Percentiles rank a stretch among this genome's conserved stretches.
These are phyloP conservation scores for Gambusia yucatana DNA, from an alignment of 2,797 vertebrate species.

Conservation along the genomic window DNA sequence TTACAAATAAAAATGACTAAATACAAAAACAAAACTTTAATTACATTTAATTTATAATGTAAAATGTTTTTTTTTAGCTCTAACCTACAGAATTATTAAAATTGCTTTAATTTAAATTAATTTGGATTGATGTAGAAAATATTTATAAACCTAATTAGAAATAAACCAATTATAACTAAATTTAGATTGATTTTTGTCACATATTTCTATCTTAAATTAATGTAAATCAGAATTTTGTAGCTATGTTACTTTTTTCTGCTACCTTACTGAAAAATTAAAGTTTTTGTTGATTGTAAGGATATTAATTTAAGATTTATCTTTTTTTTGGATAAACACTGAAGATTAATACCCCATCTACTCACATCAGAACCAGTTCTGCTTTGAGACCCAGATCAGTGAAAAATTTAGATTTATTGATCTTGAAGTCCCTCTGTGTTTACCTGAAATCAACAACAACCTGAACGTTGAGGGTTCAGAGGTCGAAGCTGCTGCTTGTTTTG, in stretches of 20 bases:
- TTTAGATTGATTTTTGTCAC: neutral
- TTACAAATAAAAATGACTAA: neutral
- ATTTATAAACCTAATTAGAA: neutral
- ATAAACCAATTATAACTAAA: neutral
- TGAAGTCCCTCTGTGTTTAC: constrained; percentile 24
- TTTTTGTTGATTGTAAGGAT: neutral
- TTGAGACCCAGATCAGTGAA: neutral
- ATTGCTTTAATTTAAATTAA: neutral
- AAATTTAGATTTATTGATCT: constrained; percentile 14
- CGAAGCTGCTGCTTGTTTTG: constrained; percentile 21
- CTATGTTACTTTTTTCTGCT: neutral
- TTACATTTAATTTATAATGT: neutral
- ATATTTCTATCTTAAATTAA: neutral
- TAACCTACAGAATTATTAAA: neutral
- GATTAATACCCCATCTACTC: neutral
- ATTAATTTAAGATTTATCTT: neutral
- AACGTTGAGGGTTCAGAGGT: constrained; percentile 21
- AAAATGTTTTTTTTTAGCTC: neutral
- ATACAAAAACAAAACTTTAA: neutral
- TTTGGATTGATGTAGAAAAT: neutral
- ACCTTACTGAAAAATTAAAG: neutral
- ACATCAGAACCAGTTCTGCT: neutral
- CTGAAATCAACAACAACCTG: constrained; percentile 15
- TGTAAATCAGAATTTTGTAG: neutral
- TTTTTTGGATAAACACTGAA: neutral